These are phyloP conservation scores for Philhelius pedissequus DNA, from an alignment of 2,888 invertebrate species.

Conservation along the genomic window DNA sequence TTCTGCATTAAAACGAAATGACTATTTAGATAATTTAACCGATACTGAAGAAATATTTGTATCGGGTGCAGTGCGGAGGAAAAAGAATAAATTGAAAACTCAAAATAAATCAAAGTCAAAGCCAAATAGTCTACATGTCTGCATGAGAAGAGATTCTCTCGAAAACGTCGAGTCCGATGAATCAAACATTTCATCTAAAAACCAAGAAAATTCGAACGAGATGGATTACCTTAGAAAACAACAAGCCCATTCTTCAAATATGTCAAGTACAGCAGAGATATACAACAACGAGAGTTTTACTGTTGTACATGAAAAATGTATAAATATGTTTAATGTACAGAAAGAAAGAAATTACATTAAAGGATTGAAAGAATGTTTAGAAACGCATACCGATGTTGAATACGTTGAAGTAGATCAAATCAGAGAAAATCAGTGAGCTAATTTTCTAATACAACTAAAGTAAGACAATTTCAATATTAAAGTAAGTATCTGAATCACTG, in stretches of 20 bases:
- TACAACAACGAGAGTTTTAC: conserved; percentile 79
- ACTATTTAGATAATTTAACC: conserved; percentile 34
- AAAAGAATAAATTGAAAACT: conserved; percentile 75
- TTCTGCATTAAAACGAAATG: conserved; percentile 16
- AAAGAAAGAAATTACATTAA: conserved; percentile 80
- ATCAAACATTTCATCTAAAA: background rate
- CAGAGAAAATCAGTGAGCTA: conserved; percentile 25
- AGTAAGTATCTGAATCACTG: background rate
- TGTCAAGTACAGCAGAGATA: conserved; percentile 74
- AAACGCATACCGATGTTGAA: conserved; percentile 81
- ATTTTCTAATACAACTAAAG: background rate
- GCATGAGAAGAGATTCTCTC: background rate
- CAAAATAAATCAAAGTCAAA: conserved; percentile 72
- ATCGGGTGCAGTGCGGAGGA: conserved; percentile 74
- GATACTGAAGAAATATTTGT: conserved; percentile 80
- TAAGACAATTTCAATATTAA: background rate
- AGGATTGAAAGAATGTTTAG: conserved; percentile 78
- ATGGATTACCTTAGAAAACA: conserved; percentile 27
- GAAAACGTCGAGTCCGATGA: background rate
- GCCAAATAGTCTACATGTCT: background rate
- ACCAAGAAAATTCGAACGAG: background rate
- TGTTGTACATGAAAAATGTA: conserved; percentile 78
- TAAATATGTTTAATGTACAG: conserved; percentile 78
- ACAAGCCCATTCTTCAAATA: background rate
- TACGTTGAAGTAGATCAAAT: conserved; percentile 79